These are phyloP conservation scores for Larimichthys polyactis DNA, from an alignment of 2,113 vertebrate species.

Conservation along the genomic window DNA sequence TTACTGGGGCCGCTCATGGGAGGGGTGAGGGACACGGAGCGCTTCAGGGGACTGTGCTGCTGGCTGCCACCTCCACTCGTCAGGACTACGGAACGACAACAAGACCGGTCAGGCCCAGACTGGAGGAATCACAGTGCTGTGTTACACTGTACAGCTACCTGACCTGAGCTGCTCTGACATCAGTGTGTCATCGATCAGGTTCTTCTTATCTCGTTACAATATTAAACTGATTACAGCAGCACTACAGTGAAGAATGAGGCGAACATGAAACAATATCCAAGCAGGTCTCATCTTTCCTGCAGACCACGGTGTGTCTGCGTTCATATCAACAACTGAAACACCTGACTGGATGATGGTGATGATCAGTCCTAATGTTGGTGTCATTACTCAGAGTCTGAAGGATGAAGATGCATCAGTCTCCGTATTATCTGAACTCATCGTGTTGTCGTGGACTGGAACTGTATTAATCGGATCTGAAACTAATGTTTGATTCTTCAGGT, in stretches of 20 bases:
- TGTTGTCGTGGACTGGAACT: not conserved
- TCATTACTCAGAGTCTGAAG: too few relatives aligned
- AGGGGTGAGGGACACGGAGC: slow-evolving; percentile 98
- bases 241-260: not conserved
- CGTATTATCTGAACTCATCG: too few relatives aligned
- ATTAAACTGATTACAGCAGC: not conserved
- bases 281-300: too few relatives aligned
- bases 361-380: too few relatives aligned
- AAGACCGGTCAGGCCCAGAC: slow-evolving; percentile 51
- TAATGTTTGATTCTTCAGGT: not conserved
- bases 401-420: too few relatives aligned
- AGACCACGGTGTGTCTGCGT: too few relatives aligned
- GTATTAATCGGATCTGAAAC: not conserved
- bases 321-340: too few relatives aligned
- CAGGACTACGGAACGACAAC: slow-evolving; percentile 88
- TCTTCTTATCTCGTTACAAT: not conserved
- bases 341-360: too few relatives aligned
- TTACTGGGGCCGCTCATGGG: slow-evolving; percentile 95
- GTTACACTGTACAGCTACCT: too few relatives aligned
- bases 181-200: too few relatives aligned
- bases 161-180: too few relatives aligned
- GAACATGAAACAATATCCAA: too few relatives aligned
- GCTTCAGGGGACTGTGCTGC: slow-evolving; percentile 99
- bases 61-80: slow-evolving; percentile 82
- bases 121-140: not conserved